Evolutionary conservation across 2,797 vertebrate species (phyloP).

Genomic region (Acrossocheilus wenchowensis): DNA sequence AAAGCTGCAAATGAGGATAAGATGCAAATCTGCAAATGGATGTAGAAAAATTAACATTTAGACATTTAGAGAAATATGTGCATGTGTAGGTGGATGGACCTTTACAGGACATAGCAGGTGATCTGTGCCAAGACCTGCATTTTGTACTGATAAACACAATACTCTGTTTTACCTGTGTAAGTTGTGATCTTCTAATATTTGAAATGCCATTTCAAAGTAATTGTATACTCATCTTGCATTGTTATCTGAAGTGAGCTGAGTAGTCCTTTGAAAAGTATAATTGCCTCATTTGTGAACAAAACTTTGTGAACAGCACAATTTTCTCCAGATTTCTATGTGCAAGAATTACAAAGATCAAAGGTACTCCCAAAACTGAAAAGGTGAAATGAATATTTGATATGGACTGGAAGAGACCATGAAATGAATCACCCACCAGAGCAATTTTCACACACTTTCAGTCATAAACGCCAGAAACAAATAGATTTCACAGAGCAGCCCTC

Average conservation of each 20-base stretch:
- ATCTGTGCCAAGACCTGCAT: neutral
- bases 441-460: slow-evolving; percentile 45
- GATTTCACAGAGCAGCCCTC: neutral
- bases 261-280: slow-evolving; percentile 3
- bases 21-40: neutral
- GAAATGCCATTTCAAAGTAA: neutral
- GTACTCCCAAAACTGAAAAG: slow-evolving; percentile 47
- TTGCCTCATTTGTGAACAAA: slow-evolving; percentile 25
- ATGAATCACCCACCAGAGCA: slow-evolving; percentile 49
- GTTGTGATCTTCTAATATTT: neutral
- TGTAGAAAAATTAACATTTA: neutral
- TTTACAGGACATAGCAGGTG: neutral
- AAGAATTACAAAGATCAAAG: slow-evolving; percentile 54
- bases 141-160: neutral
- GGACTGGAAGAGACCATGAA: slow-evolving; percentile 41
- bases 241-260: neutral
- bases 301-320: neutral
- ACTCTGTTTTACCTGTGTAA: neutral
- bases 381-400: slow-evolving; percentile 49
- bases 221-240: neutral
- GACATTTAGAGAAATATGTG: neutral
- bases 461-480: slow-evolving; percentile 11
- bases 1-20: slow-evolving; percentile 28
- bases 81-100: neutral
- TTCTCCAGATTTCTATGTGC: slow-evolving; percentile 27